Evolutionary conservation across 2,113 vertebrate genomes (phyloP), one percentile per base, ranked within the genome.

Genomic region (Protomyctophum bolini): DNA sequence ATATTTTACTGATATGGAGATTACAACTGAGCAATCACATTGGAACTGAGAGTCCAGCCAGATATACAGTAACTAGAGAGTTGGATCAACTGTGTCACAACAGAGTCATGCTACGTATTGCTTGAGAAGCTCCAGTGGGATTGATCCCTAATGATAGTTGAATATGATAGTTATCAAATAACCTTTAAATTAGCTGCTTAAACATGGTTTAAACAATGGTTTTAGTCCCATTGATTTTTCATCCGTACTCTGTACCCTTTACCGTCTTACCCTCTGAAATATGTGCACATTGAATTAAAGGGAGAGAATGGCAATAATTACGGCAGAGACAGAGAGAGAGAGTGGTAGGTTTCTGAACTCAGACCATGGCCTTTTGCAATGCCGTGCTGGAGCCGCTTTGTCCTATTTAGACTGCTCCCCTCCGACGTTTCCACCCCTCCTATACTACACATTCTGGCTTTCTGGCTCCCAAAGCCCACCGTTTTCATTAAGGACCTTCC

Each of bases 401-500:
- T 68, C 68, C 52, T 10, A 74, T 77, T 81, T 83, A 63, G 33
- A 75, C 51, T 45, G 61, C 47, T 21, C 55, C 68, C 62, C 21
- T 79, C 41, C 63, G 46, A 51, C 62, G 64, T 60, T 52, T 58
- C 10, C 33, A 28, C 55, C 70, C 64, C 49, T 70, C 69, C 55
- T 65, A 21, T 21, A 21, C 21, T 21, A 66, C 33, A 41, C 33
- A 41, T 2, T 55, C 63, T 28, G 12, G 12, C 48, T 60, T 51
- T 41, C 8, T 15, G 58, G 66, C 57, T 74, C 57, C n/a, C 62
- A 15, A 58, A 68, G 77, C 64, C 60, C 63, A 64, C 49, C 50
- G 76, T 60, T 54, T 60, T 80, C 33, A 68, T 69, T 52, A 61
- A 7, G 47, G 29, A 70, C 65, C 60, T 77, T 78, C 63, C 57